Conservation (phyloP, 2,113 vertebrate species). For the Forbesichthys agassizii region DNA sequence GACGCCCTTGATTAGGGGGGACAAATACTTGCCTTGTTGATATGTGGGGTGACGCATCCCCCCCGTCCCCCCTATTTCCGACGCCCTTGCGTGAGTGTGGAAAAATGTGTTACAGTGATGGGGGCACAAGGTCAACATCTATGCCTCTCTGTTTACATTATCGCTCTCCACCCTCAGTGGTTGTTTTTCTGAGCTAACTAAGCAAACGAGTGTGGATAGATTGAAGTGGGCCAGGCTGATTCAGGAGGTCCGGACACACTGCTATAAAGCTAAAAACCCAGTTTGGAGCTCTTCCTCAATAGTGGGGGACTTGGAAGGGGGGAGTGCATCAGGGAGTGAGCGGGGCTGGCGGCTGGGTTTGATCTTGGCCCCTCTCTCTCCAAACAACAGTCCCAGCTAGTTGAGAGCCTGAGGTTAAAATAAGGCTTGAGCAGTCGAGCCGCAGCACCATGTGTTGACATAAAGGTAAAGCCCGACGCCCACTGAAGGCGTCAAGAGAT, state of each 20-base stretch:
- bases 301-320: conserved; percentile 11
- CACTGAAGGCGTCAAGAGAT: not conserved
- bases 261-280: conserved; percentile 10
- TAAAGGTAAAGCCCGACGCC: not conserved
- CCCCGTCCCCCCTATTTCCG: too few species aligned
- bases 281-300: conserved; percentile 20
- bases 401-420: not conserved
- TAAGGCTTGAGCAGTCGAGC: conserved; percentile 3
- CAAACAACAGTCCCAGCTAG: conserved; percentile 10
- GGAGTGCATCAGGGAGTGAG: not conserved
- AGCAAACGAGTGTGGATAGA: conserved; percentile 58
- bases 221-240: conserved; percentile 64
- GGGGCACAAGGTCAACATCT: conserved; percentile 49
- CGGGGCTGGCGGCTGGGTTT: conserved; percentile 7
- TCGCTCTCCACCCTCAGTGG: conserved; percentile 37
- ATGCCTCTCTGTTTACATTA: conserved; percentile 61
- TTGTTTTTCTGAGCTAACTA: conserved; percentile 50
- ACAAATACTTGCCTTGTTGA: too few species aligned
- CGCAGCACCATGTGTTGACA: conserved; percentile 11
- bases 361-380: conserved; percentile 5
- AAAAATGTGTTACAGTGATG: not conserved
- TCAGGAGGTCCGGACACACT: conserved; percentile 27
- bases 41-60: too few species aligned
- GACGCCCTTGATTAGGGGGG: too few species aligned
- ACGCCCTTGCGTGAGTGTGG: not conserved